Evolutionary conservation across 2,888 invertebrate genomes (phyloP).

Genomic region (Hoplodrina blanda): DNA sequence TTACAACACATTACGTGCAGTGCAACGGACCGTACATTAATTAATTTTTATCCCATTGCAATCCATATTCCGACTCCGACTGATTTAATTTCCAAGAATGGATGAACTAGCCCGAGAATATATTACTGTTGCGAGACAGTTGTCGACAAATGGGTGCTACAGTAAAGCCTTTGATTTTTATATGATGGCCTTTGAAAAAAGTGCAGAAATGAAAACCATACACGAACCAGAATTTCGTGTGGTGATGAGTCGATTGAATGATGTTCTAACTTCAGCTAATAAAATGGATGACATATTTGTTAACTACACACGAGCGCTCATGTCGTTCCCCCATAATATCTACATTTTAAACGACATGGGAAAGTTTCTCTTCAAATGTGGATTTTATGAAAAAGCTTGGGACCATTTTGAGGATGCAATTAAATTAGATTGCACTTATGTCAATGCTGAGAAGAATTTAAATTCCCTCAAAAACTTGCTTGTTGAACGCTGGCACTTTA

Average conservation of each 20-base stretch:
- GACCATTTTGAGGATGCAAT: constrained; percentile 90
- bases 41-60: not conserved
- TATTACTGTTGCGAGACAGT: constrained; percentile 73
- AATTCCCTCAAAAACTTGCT: constrained; percentile 92
- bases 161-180: constrained; percentile 79
- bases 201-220: constrained; percentile 64
- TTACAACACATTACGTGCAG: not conserved
- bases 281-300: constrained; percentile 78
- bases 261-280: constrained; percentile 66
- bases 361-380: constrained; percentile 86
- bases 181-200: constrained; percentile 75
- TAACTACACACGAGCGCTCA: constrained; percentile 76
- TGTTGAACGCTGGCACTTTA: constrained; percentile 95
- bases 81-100: constrained; percentile 60
- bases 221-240: constrained; percentile 77
- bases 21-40: not conserved
- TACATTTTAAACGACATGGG: constrained; percentile 82
- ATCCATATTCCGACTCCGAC: not conserved
- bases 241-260: constrained; percentile 72
- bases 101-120: constrained; percentile 68
- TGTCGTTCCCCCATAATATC: constrained; percentile 74
- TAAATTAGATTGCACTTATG: constrained; percentile 84
- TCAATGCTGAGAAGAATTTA: constrained; percentile 92
- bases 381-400: constrained; percentile 90
- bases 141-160: constrained; percentile 69